These are phyloP conservation scores for Lucinisca nassula DNA, from an alignment of 2,888 invertebrate species.

Conservation along the genomic window DNA sequence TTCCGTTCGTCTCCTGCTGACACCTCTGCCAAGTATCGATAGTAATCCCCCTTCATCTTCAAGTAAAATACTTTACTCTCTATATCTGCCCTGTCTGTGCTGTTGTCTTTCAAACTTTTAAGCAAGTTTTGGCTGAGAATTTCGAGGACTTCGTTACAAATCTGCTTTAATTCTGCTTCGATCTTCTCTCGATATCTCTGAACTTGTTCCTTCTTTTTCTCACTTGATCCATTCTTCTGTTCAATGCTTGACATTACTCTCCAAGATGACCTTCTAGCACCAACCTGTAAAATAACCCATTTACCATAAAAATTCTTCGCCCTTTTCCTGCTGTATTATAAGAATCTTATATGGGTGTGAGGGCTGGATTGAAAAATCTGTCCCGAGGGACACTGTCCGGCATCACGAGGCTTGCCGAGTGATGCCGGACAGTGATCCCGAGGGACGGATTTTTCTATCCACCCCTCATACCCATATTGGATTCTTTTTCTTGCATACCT, in stretches of 20 bases:
- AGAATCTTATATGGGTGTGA: too few species aligned
- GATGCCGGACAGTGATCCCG: too few species aligned
- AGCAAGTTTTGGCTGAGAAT: conserved; percentile 99
- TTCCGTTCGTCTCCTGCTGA: background rate
- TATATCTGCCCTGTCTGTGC: conserved; percentile 93
- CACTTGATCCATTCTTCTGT: conserved; percentile 95
- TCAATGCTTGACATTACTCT: conserved; percentile 99
- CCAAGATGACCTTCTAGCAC: conserved; percentile 99
- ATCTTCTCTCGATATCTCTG: conserved; percentile 99
- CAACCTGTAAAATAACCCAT: conserved; percentile 91
- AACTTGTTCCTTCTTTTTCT: conserved; percentile 99
- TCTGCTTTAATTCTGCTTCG: conserved; percentile 99
- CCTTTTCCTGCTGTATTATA: too few species aligned
- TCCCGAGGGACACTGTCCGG: too few species aligned
- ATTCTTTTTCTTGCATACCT: too few species aligned
- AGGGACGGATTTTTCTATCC: too few species aligned
- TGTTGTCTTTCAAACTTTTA: conserved; percentile 91
- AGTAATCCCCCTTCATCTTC: conserved; percentile 99
- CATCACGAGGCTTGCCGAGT: too few species aligned
- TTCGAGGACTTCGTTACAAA: conserved; percentile 98
- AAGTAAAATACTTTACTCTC: conserved; percentile 95
- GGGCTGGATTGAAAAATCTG: too few species aligned
- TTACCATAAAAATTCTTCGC: too few species aligned
- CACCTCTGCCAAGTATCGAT: conserved; percentile 99
- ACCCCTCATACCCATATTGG: too few species aligned